Percentiles rank a stretch among this genome's conserved stretches.
phyloP scores from a whole-genome alignment of 2,888 invertebrate species.

The Machimus atricapillus region DNA sequence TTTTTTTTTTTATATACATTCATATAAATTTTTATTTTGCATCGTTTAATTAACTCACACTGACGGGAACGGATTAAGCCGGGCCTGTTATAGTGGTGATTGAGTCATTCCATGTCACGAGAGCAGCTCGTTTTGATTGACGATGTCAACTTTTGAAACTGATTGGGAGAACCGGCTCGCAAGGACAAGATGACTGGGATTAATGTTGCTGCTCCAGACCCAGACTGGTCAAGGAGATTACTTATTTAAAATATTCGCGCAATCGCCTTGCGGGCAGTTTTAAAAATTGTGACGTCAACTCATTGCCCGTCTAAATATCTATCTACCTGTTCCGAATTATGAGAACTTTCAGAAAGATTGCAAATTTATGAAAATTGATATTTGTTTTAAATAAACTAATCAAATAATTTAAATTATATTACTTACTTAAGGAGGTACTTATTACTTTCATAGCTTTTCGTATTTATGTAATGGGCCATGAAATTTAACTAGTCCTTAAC shows the following conservation, averaged over 20 bases:
- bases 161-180: slow-evolving; percentile 32
- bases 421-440: too few relatives aligned
- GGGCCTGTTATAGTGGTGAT: neutral
- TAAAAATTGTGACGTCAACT: neutral
- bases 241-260: neutral
- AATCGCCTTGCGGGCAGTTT: neutral
- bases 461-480: too few relatives aligned
- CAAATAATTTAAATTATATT: too few relatives aligned
- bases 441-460: too few relatives aligned
- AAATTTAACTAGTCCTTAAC: too few relatives aligned
- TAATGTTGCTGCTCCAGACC: slow-evolving; percentile 13
- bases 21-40: neutral
- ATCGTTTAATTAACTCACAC: slow-evolving; percentile 16
- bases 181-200: slow-evolving; percentile 38
- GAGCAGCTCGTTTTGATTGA: slow-evolving; percentile 21
- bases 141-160: slow-evolving; percentile 34
- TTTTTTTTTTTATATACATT: neutral
- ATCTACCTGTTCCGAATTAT: neutral
- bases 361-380: too few relatives aligned
- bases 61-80: neutral
- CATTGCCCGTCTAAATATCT: neutral
- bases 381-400: too few relatives aligned
- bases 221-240: slow-evolving; percentile 24
- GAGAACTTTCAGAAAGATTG: neutral
- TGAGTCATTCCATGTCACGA: slow-evolving; percentile 28